Evolutionary conservation across 2,888 invertebrate genomes (phyloP).

Genomic region (Agrotis puta): DNA sequence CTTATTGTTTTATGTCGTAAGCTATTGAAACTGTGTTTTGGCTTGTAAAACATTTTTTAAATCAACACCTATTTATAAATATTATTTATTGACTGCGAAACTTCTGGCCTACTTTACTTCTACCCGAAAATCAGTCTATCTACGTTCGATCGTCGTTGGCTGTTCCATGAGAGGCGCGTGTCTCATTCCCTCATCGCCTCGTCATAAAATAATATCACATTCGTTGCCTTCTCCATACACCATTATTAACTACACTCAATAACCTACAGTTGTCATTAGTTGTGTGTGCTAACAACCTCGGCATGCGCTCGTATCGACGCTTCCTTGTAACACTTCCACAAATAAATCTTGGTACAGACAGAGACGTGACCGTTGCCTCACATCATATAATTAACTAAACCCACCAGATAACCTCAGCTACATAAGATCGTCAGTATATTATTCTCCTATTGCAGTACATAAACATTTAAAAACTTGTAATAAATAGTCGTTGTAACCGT

Average conservation of each 20-base stretch:
- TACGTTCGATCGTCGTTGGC: slow-evolving; percentile 85
- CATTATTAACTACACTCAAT: slow-evolving; percentile 68
- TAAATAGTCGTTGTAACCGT: slow-evolving; percentile 61
- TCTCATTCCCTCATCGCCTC: slow-evolving; percentile 72
- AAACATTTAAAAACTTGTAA: slow-evolving; percentile 60
- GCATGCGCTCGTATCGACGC: slow-evolving; percentile 61
- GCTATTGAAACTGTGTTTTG: slow-evolving; percentile 89
- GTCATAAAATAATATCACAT: slow-evolving; percentile 90
- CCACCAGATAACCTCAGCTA: slow-evolving; percentile 50
- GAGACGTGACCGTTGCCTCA: slow-evolving; percentile 40
- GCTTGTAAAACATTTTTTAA: slow-evolving; percentile 84
- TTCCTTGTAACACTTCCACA: slow-evolving; percentile 57
- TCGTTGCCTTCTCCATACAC: slow-evolving; percentile 79
- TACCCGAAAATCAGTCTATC: slow-evolving; percentile 91
- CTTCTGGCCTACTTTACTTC: slow-evolving; percentile 87
- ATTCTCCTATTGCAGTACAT: slow-evolving; percentile 57
- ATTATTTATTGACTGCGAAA: slow-evolving; percentile 86
- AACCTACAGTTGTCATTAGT: slow-evolving; percentile 57
- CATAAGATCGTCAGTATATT: slow-evolving; percentile 50
- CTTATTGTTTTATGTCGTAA: slow-evolving; percentile 87
- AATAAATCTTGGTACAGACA: slow-evolving; percentile 54
- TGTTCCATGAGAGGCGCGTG: slow-evolving; percentile 77
- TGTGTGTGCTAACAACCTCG: slow-evolving; percentile 65
- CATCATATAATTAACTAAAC: slow-evolving; percentile 54
- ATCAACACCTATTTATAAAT: slow-evolving; percentile 83